Evolutionary conservation across 2,797 vertebrate species (phyloP), one percentile per base, ranked within the genome.

Genomic region (Neomorphus geoffroyi): DNA sequence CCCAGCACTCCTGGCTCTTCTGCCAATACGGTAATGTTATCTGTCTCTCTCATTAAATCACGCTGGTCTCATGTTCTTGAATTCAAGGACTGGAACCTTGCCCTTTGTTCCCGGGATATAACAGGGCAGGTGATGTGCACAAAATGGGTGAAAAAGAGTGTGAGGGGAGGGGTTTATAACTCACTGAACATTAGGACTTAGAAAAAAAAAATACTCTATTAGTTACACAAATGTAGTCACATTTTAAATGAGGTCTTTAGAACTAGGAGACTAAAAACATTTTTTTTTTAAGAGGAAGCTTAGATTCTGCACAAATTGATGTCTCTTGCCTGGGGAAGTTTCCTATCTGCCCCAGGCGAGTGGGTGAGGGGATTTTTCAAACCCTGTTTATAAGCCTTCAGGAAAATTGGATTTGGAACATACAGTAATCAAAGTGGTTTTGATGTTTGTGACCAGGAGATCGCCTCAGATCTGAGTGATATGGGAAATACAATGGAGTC

Each of bases 291-390:
- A 86, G 74, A 83, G 61, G 72, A 93, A 80, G 53, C 75, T 91
- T 92, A 62, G 83, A 75, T 93, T 94, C 84, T 93, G 86, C 94
- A 94, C 61, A 93, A 95, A 89, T 74, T 95, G 71, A 56, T 87
- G 95, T 74, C 88, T 96, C 51, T 96, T 96, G 96, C 96, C 96
- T 94, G 92, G 90, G 93, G 94, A 96, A 53, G 90, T 85, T 93
- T 95, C 72, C 92, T 73, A 94, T 80, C 86, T 94, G 92, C 96
- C 92, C 88, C 78, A 96, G 94, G 94, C 88, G 0, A 94, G 81
- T 83, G 94, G 90, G 61, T 90, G 88, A 96, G 67, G 88, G 79
- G 86, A 85, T 92, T 92, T 97, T 93, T 94, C 92, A 80, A 97
- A 69, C 80, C 90, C 88, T 90, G 84, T 82, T 96, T 86, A 82